Base-by-base conservation (phyloP, 2,797 vertebrate species). In the Bryconaethiops microstoma region DNA sequence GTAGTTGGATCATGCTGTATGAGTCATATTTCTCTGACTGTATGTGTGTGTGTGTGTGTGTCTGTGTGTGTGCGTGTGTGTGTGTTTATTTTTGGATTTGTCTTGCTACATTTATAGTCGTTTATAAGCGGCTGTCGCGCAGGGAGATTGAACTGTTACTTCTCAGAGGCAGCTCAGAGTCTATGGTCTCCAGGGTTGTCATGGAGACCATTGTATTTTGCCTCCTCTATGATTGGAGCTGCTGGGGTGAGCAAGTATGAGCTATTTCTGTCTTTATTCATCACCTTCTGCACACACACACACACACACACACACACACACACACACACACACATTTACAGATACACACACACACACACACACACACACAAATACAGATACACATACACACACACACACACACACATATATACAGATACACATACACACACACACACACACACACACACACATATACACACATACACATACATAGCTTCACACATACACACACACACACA, bases 251-350 rank as follows among this genome's bases (percentile, higher is more conserved):
- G 92, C 89, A 92, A 92, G 89, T 87, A 90, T 90, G 85, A 90
- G 91, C 93, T 94, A 93, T 94, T 94, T 94, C 87, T 90, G 89
- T 93, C 91, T 90, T 92, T 90, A 91, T 92, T 91, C 90, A 92
- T 92, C 91, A 92, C 91, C 89, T 93, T 89, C 62, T 21, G 62
- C 90, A 69, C 76, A 54, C 86, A 57, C 80, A 76, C 69, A 71
- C 81, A 76, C 83, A 82, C 39, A 9, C 68, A 87, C 68, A 79
- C 85, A 69, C 69, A 77, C 82, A 76, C 77, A 59, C 73, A 75
- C n/a, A n/a, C n/a, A n/a, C n/a, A n/a, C n/a, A n/a, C n/a, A n/a
- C n/a, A n/a, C n/a, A n/a, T n/a, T n/a, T n/a, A n/a, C n/a, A n/a
- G n/a, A n/a, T n/a, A n/a, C n/a, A n/a, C n/a, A 78, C 54, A 77